A percentile compares a stretch with the other conserved stretches of the same genome.
phyloP scores from a whole-genome alignment of 1,140 invertebrate species.

The Drosophila fuyamai region DNA sequence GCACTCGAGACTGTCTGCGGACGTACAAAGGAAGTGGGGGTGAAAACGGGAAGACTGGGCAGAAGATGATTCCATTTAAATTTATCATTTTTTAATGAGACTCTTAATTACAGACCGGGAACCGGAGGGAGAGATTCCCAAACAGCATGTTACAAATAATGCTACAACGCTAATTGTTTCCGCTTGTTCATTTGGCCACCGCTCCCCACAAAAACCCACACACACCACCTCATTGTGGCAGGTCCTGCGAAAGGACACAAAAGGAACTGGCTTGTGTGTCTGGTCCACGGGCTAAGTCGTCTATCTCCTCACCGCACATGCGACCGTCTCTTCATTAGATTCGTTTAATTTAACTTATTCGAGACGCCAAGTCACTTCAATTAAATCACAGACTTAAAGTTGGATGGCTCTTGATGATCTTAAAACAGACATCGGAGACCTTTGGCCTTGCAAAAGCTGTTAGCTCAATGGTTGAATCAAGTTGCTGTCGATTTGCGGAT shows the following conservation, averaged over 20 bases:
- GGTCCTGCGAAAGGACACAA: constrained; percentile 18
- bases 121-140: constrained; percentile 15
- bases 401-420: constrained; percentile 14
- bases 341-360: constrained; percentile 73
- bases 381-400: constrained; percentile 58
- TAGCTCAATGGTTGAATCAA: neutral
- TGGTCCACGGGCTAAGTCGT: constrained; percentile 41
- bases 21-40: neutral
- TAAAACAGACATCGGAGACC: constrained; percentile 8
- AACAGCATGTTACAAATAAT: constrained; percentile 76
- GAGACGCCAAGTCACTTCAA: constrained; percentile 41
- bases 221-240: constrained; percentile 13
- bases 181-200: constrained; percentile 75
- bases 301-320: constrained; percentile 51
- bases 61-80: constrained; percentile 77
- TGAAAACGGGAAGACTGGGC: constrained; percentile 27
- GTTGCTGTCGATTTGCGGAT: neutral
- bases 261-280: constrained; percentile 31
- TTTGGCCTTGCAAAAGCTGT: constrained; percentile 3
- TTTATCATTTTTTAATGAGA: constrained; percentile 83
- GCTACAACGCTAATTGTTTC: constrained; percentile 81
- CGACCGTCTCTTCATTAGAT: constrained; percentile 59
- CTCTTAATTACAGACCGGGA: constrained; percentile 73
- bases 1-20: constrained; percentile 66
- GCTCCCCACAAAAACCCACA: constrained; percentile 17